phyloP scores from a whole-genome alignment of 23 tunicate genomes.

The Ascidia mentula region DNA sequence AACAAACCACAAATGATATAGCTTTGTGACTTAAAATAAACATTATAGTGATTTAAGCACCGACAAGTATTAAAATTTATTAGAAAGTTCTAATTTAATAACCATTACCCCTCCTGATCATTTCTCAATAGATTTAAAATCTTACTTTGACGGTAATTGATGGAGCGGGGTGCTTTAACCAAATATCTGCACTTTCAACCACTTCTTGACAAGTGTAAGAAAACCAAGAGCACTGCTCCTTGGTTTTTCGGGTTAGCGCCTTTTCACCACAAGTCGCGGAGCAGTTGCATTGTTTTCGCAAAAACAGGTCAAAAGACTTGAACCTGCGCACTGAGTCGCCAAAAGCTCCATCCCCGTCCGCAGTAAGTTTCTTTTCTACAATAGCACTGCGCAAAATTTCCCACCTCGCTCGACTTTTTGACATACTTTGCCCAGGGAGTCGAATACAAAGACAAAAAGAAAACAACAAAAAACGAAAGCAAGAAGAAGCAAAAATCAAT shows the following conservation, averaged over 20 bases:
- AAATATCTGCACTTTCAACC: neutral
- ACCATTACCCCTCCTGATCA: no score
- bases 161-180: slow-evolving; percentile 16
- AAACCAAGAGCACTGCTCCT: slow-evolving; percentile 17
- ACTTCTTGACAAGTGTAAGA: slow-evolving; percentile 27
- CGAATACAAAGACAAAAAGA: no score
- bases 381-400: slow-evolving; percentile 22
- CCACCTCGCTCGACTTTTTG: slow-evolving; percentile 29
- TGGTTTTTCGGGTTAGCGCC: neutral
- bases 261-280: neutral
- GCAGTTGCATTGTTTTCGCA: slow-evolving; percentile 34
- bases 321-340: slow-evolving; percentile 17
- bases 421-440: no score
- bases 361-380: slow-evolving; percentile 17
- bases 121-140: no score
- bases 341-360: neutral
- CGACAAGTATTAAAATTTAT: no score
- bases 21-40: no score
- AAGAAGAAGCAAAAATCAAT: neutral
- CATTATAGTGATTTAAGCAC: no score
- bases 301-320: slow-evolving; percentile 22
- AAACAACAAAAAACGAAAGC: neutral
- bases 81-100: no score
- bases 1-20: neutral
- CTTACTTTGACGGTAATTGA: neutral